These are phyloP conservation scores for Papilio helenus DNA, from an alignment of 1,140 invertebrate species.

Conservation along the genomic window DNA sequence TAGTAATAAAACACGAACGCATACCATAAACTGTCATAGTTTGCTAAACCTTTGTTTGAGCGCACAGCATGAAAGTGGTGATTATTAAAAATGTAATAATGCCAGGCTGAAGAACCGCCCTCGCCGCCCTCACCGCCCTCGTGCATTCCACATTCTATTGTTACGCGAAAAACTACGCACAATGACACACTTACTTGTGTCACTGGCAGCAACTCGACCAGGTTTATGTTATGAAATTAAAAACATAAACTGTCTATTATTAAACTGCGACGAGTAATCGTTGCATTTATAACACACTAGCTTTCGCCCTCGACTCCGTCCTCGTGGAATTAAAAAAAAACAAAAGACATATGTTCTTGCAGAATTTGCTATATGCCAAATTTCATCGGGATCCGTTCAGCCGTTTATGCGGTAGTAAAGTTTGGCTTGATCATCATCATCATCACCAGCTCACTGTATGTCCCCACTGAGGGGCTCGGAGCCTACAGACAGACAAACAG, in stretches of 20 bases:
- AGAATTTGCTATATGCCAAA: too few species aligned
- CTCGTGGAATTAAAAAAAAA: too few species aligned
- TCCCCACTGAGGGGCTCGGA: too few species aligned
- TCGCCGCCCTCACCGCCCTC: background rate
- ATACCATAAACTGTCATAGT: background rate
- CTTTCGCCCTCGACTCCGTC: too few species aligned
- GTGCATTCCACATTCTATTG: constrained; percentile 17
- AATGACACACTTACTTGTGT: background rate
- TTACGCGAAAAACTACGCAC: constrained; percentile 19
- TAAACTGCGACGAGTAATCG: background rate
- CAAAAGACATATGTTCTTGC: too few species aligned
- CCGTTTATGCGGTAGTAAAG: too few species aligned
- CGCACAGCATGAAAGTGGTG: background rate
- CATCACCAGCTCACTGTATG: too few species aligned
- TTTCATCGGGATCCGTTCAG: too few species aligned
- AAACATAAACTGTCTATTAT: background rate
- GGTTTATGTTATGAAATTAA: constrained; percentile 1
- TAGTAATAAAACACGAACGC: background rate
- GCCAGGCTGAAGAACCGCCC: background rate
- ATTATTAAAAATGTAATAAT: constrained; percentile 29
- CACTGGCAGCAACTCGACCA: background rate
- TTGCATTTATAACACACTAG: background rate
- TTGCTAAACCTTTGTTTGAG: constrained; percentile 17
- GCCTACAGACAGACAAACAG: too few species aligned
- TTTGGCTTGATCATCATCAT: too few species aligned